These are phyloP conservation scores for Atethmia centrago DNA, from an alignment of 2,888 invertebrate species.

Conservation along the genomic window DNA sequence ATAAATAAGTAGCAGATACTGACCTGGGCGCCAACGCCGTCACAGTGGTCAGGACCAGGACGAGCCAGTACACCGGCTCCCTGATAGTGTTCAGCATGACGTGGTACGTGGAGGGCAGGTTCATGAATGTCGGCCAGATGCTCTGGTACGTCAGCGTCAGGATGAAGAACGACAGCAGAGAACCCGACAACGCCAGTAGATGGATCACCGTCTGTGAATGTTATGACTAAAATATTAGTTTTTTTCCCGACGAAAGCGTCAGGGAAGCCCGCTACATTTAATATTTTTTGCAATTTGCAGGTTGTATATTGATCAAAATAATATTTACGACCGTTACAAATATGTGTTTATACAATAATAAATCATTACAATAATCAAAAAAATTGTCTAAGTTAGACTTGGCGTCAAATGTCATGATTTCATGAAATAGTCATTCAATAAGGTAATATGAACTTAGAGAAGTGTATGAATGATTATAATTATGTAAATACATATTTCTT, in stretches of 20 bases:
- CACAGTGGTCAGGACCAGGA: conserved; percentile 94
- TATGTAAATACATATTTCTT: no score
- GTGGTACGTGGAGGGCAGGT: conserved; percentile 96
- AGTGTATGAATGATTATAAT: no score
- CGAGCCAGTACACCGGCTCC: conserved; percentile 95
- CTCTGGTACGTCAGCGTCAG: conserved; percentile 96
- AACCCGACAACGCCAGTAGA: conserved; percentile 93
- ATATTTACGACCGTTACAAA: not conserved
- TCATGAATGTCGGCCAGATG: conserved; percentile 95
- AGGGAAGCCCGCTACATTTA: not conserved
- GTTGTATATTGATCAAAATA: not conserved
- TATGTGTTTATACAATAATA: no score
- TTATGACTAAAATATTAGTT: not conserved
- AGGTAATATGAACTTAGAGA: no score
- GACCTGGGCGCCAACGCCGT: conserved; percentile 96
- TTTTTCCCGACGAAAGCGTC: not conserved
- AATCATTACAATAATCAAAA: no score
- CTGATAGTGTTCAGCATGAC: conserved; percentile 94
- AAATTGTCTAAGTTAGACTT: no score
- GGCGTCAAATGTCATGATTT: no score
- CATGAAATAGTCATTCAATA: no score
- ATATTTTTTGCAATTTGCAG: not conserved
- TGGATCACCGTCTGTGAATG: conserved; percentile 95
- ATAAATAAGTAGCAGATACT: conserved; percentile 45
- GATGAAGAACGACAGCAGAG: conserved; percentile 95